Evolutionary conservation across 1,140 invertebrate species (phyloP).

Genomic region (Dysdera silvatica): DNA sequence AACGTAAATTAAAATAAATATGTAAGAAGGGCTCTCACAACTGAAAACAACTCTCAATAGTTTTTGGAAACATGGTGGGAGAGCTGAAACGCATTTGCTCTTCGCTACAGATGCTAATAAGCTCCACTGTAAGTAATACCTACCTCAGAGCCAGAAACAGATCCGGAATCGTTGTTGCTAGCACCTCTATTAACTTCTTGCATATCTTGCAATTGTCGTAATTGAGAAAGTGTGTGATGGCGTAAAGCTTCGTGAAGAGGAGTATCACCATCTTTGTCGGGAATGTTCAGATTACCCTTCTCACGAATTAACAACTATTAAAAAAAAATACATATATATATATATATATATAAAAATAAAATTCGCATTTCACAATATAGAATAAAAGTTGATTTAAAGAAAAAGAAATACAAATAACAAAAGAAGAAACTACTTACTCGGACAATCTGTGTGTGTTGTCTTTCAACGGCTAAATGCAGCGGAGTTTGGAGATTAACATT

Average conservation of each 20-base stretch:
- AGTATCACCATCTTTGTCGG: constrained; percentile 93
- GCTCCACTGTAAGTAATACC: neutral
- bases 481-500: constrained; percentile 92
- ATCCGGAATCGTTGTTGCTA: constrained; percentile 18
- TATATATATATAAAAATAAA: neutral
- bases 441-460: constrained; percentile 92
- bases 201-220: constrained; percentile 87
- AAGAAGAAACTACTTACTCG: constrained; percentile 49
- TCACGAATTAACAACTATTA: constrained; percentile 76
- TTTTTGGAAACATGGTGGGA: no score
- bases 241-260: constrained; percentile 88
- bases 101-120: no score
- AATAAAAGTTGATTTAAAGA: neutral
- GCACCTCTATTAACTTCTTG: constrained; percentile 78
- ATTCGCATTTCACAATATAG: neutral
- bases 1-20: no score
- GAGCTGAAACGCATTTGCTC: no score
- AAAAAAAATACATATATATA: neutral
- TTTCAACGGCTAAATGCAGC: constrained; percentile 86
- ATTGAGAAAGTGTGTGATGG: constrained; percentile 89
- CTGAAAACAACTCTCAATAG: no score
- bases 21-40: no score
- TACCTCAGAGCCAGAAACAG: constrained; percentile 26
- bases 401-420: neutral
- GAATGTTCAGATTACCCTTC: constrained; percentile 86